Conservation (phyloP, 2,113 vertebrate genomes). For the Artemisiospiza belli region DNA sequence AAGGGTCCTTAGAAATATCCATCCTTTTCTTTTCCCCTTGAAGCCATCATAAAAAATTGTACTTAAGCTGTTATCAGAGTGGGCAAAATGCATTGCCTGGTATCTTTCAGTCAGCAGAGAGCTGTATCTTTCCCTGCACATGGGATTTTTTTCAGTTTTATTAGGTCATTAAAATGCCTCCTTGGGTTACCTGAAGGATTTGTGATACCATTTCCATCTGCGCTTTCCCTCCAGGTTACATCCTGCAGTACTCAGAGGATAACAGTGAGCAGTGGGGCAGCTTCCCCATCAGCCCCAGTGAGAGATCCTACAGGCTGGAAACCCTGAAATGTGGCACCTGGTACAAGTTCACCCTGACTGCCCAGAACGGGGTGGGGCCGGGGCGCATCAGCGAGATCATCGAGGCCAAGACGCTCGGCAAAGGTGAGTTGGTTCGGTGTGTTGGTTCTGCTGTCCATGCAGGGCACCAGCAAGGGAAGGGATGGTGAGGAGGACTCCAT, state of each 20-base stretch:
- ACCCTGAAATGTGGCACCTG: slow-evolving; percentile 96
- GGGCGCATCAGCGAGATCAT: slow-evolving; percentile 99
- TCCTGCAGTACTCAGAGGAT: slow-evolving; percentile 96
- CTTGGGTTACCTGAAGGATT: background rate
- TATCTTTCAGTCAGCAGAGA: background rate
- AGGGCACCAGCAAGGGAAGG: no score
- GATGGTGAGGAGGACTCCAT: no score
- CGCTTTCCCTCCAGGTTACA: slow-evolving; percentile 82
- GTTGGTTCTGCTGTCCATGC: background rate
- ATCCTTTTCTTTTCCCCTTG: background rate
- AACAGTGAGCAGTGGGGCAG: slow-evolving; percentile 99
- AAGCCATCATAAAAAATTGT: background rate
- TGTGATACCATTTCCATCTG: background rate
- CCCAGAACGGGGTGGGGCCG: slow-evolving; percentile 97
- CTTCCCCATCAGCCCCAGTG: slow-evolving; percentile 96
- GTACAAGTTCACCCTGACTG: slow-evolving; percentile 98
- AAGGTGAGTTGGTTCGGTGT: slow-evolving; percentile 76
- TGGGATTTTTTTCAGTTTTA: background rate
- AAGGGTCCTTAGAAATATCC: background rate
- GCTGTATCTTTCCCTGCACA: background rate
- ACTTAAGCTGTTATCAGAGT: background rate
- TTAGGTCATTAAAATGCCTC: background rate
- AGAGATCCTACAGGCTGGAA: slow-evolving; percentile 93
- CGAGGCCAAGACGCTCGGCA: slow-evolving; percentile 96
- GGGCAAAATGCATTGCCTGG: background rate